A percentile compares a stretch with the other conserved stretches of the same genome.
Evolutionary conservation across 2,888 invertebrate species (phyloP).

Genomic region (Epinotia ramella): DNA sequence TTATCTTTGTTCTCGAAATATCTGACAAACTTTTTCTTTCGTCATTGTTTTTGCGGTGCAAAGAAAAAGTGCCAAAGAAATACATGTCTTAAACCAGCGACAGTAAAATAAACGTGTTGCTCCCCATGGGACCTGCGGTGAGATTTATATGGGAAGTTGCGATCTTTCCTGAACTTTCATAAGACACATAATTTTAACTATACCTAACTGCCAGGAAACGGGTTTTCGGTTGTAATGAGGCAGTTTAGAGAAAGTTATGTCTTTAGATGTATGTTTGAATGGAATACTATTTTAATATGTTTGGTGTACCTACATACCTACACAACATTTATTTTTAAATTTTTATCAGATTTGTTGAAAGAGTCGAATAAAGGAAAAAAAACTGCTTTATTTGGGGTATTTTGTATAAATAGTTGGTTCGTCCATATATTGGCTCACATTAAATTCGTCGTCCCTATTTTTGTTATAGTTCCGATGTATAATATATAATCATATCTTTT

Average conservation of each 20-base stretch:
- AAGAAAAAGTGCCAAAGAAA: not conserved
- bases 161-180: constrained; percentile 14
- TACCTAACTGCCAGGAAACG: constrained; percentile 28
- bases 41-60: not conserved
- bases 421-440: too few relatives aligned
- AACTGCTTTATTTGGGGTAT: too few relatives aligned
- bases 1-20: too few relatives aligned
- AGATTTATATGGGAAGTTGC: constrained; percentile 37
- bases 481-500: too few relatives aligned
- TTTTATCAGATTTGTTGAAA: too few relatives aligned
- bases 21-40: too few relatives aligned
- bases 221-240: constrained; percentile 21
- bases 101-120: constrained; percentile 26
- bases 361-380: too few relatives aligned
- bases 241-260: not conserved
- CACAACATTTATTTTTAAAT: too few relatives aligned
- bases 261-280: not conserved
- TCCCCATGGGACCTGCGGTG: constrained; percentile 17
- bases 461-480: too few relatives aligned
- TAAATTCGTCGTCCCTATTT: too few relatives aligned
- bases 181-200: constrained; percentile 30
- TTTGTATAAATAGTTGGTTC: too few relatives aligned
- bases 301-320: too few relatives aligned
- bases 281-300: not conserved
- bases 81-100: not conserved